These are phyloP conservation scores for Diglossa cyanea DNA, from an alignment of 2,797 vertebrate genomes.

Conservation along the genomic window DNA sequence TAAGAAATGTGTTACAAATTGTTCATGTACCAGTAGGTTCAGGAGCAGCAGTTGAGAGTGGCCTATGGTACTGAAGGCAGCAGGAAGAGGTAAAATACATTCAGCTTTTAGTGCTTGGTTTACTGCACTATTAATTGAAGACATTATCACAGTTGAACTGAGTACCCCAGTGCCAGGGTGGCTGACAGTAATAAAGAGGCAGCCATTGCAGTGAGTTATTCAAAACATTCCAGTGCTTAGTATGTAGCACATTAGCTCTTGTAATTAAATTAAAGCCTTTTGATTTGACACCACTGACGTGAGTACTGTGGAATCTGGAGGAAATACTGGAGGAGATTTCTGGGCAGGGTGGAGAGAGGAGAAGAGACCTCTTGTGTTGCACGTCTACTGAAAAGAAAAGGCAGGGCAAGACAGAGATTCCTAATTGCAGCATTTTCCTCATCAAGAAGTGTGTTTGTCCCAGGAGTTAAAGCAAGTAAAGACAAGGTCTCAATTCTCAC, in stretches of 20 bases:
- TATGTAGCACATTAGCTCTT: neutral
- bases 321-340: neutral
- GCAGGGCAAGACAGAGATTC: neutral
- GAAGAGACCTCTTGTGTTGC: neutral
- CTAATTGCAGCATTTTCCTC: neutral
- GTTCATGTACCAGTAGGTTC: neutral
- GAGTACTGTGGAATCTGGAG: neutral
- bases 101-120: neutral
- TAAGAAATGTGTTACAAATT: neutral
- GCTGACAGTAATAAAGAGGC: constrained; percentile 2
- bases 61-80: neutral
- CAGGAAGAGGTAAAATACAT: neutral
- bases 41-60: neutral
- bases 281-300: neutral
- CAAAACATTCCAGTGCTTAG: neutral
- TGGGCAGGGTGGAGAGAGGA: neutral
- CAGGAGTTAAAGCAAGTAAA: neutral
- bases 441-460: neutral
- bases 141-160: neutral
- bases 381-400: neutral
- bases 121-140: constrained; percentile 10
- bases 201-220: neutral
- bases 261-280: constrained; percentile 29
- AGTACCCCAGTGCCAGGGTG: neutral
- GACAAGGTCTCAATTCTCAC: neutral